Evolutionary conservation across 2,797 vertebrate species (phyloP).

Genomic region (Phrynocephalus forsythii): DNA sequence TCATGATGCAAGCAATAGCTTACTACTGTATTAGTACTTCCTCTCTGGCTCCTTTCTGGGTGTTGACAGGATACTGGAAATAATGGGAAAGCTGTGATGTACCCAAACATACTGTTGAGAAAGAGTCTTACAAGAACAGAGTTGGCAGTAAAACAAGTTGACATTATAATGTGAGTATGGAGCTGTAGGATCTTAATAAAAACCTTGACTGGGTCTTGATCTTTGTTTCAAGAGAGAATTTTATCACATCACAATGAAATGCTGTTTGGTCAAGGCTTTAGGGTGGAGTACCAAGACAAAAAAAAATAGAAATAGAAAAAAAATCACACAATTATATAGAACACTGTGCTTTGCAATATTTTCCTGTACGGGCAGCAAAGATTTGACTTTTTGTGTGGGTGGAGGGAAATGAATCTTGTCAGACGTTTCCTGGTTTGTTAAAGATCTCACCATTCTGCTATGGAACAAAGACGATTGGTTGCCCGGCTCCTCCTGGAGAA

Average conservation of each 20-base stretch:
- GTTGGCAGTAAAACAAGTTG: not conserved
- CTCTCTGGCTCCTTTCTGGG: slow-evolving; percentile 12
- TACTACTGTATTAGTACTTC: not conserved
- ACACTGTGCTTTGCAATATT: not conserved
- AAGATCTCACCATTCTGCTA: not conserved
- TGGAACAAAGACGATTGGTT: not conserved
- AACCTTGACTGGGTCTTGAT: not conserved
- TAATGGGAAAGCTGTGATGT: slow-evolving; percentile 2
- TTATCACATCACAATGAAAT: not conserved
- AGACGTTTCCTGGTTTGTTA: not conserved
- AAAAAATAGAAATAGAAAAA: not conserved
- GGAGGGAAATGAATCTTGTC: not conserved
- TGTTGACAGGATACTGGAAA: slow-evolving; percentile 34
- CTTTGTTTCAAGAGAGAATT: not conserved
- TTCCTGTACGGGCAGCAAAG: not conserved
- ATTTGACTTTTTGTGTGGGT: not conserved
- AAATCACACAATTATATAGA: not conserved
- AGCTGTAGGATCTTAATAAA: not conserved
- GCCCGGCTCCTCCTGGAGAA: not conserved
- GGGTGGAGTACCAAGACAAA: not conserved
- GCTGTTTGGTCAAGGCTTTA: not conserved
- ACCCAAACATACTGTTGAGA: slow-evolving; percentile 11
- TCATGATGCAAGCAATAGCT: not conserved
- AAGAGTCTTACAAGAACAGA: slow-evolving; percentile 32
- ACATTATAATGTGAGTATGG: not conserved